Base-by-base conservation (phyloP, 2,888 invertebrate species). In the Tricholauxania praeusta region DNA sequence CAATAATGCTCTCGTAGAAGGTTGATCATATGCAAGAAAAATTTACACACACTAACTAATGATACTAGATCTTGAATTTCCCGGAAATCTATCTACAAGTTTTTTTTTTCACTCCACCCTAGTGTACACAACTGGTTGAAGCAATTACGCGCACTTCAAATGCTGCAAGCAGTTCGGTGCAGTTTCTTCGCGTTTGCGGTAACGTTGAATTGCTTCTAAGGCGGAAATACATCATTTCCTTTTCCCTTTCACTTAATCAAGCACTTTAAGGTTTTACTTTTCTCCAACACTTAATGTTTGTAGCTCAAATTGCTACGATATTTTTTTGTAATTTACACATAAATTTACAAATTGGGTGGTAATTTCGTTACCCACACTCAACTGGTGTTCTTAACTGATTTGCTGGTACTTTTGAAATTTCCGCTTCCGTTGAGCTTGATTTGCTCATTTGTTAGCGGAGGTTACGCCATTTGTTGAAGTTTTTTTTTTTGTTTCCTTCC, bases 191-290 rank as follows among this genome's bases (percentile, higher is more conserved):
- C 39, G 39, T 39, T 57, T 57, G 57, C 57, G 28, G 57, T 15
- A 28, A 22, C 12, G 28, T 57, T 57, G 4, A 22, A 72, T 72
- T 72, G 69, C 74, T 66, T 73, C 60, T 72, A 72, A 59, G 74
- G 75, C 82, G 83, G 83, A 83, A 82, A 84, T 82, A 75, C 76
- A 74, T 76, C 76, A 82, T 84, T 80, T 84, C 83, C 82, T 80
- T 70, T 74, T 75, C 62, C 76, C 77, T 72, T 72, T 71, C 74
- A 57, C 72, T 73, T 60, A 71, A 65, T 64, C 64, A 48, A 55
- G 15, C 49, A 59, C 59, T 71, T 65, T 7, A 66, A 15, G 53
- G 53, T 32, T 51, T 51, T 22, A 47, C 15, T 62, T 57, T 14
- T 28, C 12, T 10, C 5, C 39, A 2, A 28, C 28, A 28, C 28